Conservation (phyloP, 1,140 invertebrate species). For the Ips typographus region DNA sequence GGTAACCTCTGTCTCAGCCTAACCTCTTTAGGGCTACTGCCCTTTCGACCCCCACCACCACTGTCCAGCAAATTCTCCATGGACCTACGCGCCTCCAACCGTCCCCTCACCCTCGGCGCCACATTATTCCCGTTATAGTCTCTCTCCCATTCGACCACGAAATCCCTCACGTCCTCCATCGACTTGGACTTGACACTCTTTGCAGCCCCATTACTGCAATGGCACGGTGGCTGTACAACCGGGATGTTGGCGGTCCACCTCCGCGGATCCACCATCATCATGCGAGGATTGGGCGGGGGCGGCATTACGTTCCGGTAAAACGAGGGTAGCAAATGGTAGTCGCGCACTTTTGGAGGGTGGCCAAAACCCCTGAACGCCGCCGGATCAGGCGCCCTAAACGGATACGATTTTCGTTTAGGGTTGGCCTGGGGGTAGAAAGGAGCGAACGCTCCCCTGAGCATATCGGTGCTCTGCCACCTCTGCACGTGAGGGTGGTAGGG, state of each 20-base stretch:
- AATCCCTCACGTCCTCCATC: conserved; percentile 67
- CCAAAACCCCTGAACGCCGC: conserved; percentile 55
- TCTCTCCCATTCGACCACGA: conserved; percentile 65
- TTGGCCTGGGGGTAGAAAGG: conserved; percentile 13
- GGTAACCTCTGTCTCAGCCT: conserved; percentile 2
- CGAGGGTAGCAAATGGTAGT: conserved; percentile 70
- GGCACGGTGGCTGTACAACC: conserved; percentile 49
- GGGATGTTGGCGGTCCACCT: conserved; percentile 13
- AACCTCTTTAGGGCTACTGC: conserved; percentile 6
- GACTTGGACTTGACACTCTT: conserved; percentile 57
- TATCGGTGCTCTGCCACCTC: conserved; percentile 53
- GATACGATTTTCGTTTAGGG: conserved; percentile 52
- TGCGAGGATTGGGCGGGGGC: conserved; percentile 56
- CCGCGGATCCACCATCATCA: conserved; percentile 52
- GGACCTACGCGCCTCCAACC: conserved; percentile 55
- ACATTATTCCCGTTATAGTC: conserved; percentile 61
- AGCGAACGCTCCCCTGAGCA: conserved; percentile 36
- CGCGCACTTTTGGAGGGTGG: conserved; percentile 55
- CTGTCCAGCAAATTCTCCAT: conserved; percentile 66
- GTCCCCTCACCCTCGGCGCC: conserved; percentile 53
- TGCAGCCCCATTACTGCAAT: conserved; percentile 48
- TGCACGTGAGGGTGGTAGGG: conserved; percentile 42
- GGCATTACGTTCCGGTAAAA: conserved; percentile 65
- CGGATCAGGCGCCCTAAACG: conserved; percentile 61
- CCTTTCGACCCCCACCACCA: conserved; percentile 23